Conservation (phyloP, 2,888 invertebrate genomes). For the Andrena marginata region DNA sequence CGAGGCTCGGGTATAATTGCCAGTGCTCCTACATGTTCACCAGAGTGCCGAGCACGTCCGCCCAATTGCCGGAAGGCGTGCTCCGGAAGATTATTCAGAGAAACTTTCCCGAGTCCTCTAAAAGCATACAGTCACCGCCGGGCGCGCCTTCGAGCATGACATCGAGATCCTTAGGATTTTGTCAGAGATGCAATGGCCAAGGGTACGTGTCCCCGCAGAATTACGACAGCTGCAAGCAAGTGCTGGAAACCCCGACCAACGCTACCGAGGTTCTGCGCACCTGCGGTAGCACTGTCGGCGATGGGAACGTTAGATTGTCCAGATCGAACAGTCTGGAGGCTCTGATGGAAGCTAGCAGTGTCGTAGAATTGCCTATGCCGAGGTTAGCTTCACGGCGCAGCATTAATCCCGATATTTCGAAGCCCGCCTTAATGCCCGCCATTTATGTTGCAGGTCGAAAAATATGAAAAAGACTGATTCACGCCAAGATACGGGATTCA, state of each 20-base stretch:
- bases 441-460: conserved; percentile 73
- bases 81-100: conserved; percentile 82
- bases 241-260: conserved; percentile 91
- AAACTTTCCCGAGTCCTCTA: conserved; percentile 82
- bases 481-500: conserved; percentile 77
- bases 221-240: conserved; percentile 74
- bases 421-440: background rate
- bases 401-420: background rate
- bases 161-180: conserved; percentile 70
- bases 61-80: conserved; percentile 80
- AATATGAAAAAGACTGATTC: conserved; percentile 64
- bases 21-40: conserved; percentile 81
- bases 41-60: conserved; percentile 81
- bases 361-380: conserved; percentile 88
- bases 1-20: conserved; percentile 67
- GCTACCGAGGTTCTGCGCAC: conserved; percentile 89
- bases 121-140: conserved; percentile 77
- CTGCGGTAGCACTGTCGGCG: conserved; percentile 72
- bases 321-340: conserved; percentile 80
- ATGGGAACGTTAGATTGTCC: conserved; percentile 67
- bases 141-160: conserved; percentile 61
- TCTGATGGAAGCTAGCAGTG: conserved; percentile 81
- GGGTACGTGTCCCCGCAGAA: conserved; percentile 67
- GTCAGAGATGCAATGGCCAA: conserved; percentile 78
- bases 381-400: conserved; percentile 81